Percentiles rank a stretch among this genome's conserved stretches.
phyloP scores from a whole-genome alignment of 2,888 invertebrate genomes.

The Alsophila aescularia region DNA sequence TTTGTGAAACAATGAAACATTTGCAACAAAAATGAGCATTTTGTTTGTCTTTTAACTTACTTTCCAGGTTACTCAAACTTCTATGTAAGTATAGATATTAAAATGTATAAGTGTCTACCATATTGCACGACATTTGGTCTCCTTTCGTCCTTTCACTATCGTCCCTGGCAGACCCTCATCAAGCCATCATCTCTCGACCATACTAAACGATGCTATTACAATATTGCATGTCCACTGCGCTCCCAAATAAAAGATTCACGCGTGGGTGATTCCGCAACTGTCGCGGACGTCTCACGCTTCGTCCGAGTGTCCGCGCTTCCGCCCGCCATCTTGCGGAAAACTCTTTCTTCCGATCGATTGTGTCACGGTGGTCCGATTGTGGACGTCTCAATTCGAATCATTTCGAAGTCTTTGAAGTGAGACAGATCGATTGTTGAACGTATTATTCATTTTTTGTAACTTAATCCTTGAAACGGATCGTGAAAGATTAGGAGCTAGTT shows the following conservation, averaged over 20 bases:
- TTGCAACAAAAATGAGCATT: no score
- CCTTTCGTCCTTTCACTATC: neutral
- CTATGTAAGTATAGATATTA: neutral
- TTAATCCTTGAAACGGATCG: neutral
- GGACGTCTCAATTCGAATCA: slow-evolving; percentile 10
- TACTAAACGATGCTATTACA: slow-evolving; percentile 26
- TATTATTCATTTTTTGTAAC: slow-evolving; percentile 4
- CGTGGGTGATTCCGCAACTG: slow-evolving; percentile 45
- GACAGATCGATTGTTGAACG: neutral
- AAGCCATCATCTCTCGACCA: slow-evolving; percentile 16
- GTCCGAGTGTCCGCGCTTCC: slow-evolving; percentile 38
- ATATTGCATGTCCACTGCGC: slow-evolving; percentile 39
- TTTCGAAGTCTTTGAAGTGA: slow-evolving; percentile 1
- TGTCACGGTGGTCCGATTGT: slow-evolving; percentile 50
- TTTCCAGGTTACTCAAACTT: no score
- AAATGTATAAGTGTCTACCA: neutral
- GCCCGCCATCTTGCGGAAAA: slow-evolving; percentile 38
- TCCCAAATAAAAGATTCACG: slow-evolving; percentile 43
- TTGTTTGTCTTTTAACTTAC: no score
- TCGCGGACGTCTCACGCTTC: slow-evolving; percentile 23
- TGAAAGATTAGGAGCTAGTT: neutral
- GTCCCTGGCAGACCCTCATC: slow-evolving; percentile 1
- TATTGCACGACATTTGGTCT: slow-evolving; percentile 14
- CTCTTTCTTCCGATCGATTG: slow-evolving; percentile 36
- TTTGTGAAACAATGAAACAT: no score